These are phyloP conservation scores for Chironomus striatipennis DNA, from an alignment of 1,140 invertebrate species.

Conservation along the genomic window DNA sequence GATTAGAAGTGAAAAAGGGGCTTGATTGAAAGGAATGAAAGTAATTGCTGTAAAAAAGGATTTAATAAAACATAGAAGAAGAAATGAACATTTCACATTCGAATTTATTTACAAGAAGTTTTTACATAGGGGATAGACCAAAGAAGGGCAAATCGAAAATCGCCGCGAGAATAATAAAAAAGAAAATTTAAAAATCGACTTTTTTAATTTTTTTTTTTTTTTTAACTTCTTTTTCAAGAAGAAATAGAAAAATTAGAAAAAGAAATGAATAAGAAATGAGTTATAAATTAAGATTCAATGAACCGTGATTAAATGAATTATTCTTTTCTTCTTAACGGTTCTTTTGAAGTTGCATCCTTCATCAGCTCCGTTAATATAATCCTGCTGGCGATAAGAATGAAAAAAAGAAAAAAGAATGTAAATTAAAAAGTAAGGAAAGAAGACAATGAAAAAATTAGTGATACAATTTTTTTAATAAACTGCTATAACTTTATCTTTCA, in stretches of 20 bases:
- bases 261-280: neutral
- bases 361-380: no score
- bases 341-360: no score
- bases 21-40: neutral
- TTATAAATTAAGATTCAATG: neutral
- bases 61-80: neutral
- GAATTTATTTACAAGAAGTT: no score
- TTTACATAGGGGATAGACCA: neutral
- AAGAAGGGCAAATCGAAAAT: neutral
- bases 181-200: neutral
- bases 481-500: no score
- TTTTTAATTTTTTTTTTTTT: no score
- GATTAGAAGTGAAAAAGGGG: neutral
- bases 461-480: no score
- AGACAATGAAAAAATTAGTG: no score
- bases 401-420: no score
- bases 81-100: neutral
- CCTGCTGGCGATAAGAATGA: no score
- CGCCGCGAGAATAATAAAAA: constrained; percentile 5
- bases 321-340: neutral
- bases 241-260: neutral
- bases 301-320: constrained; percentile 14
- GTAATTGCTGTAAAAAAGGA: neutral
- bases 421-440: no score
- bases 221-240: no score